phyloP scores from a whole-genome alignment of 2,797 vertebrate species.

The Rousettus madagascariensis region DNA sequence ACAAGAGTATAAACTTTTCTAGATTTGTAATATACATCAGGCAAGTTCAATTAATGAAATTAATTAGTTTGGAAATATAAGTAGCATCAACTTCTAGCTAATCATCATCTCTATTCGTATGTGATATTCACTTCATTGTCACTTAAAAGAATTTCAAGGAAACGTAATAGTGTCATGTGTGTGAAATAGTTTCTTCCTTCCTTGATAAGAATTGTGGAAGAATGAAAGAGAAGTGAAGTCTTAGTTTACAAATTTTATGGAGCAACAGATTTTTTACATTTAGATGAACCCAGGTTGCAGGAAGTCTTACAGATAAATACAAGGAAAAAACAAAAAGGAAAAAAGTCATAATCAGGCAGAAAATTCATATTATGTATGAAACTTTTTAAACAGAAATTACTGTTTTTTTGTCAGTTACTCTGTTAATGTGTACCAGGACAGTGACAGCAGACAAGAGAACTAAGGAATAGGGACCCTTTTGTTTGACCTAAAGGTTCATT shows the following conservation, averaged over 20 bases:
- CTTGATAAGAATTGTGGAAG: neutral
- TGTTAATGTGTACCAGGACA: neutral
- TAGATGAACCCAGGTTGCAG: neutral
- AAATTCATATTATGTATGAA: neutral
- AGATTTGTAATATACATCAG: neutral
- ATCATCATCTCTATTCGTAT: neutral
- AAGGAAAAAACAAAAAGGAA: neutral
- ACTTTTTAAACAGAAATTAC: neutral
- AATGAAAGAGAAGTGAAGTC: neutral
- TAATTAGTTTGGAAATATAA: slow-evolving; percentile 22
- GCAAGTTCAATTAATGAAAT: slow-evolving; percentile 11
- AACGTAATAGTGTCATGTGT: neutral
- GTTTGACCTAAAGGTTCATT: neutral
- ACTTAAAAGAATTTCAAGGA: slow-evolving; percentile 48
- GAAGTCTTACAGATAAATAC: slow-evolving; percentile 1
- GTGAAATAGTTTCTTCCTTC: neutral
- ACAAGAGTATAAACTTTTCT: neutral
- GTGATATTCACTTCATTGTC: neutral
- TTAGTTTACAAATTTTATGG: slow-evolving; percentile 26
- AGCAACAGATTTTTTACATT: neutral
- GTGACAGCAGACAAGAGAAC: neutral
- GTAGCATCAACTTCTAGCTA: neutral
- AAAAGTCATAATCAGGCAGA: neutral
- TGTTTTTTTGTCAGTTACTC: neutral
- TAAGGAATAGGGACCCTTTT: neutral